Percentiles rank a stretch among this genome's conserved stretches.
These are phyloP conservation scores for Pygoscelis adeliae DNA, from an alignment of 2,113 vertebrate species.

Conservation along the genomic window DNA sequence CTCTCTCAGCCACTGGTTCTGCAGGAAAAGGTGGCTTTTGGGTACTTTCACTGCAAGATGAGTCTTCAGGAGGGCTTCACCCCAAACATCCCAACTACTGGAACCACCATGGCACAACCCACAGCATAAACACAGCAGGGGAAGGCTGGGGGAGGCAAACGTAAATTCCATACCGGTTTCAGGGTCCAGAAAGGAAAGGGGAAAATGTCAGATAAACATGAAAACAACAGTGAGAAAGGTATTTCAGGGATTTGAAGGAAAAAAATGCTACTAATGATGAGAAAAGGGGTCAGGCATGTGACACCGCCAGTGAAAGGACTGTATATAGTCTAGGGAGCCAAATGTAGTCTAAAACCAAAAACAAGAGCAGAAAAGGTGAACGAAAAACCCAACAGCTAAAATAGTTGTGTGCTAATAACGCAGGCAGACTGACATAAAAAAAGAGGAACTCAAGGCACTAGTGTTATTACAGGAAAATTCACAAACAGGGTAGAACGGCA, in stretches of 20 bases:
- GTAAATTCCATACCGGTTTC: not conserved
- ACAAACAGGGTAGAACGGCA: not conserved
- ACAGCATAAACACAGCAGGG: not conserved
- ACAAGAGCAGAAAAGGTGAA: not conserved
- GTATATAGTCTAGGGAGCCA: not conserved
- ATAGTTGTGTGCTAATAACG: not conserved
- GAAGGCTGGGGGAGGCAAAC: not conserved
- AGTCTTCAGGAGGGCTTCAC: not conserved
- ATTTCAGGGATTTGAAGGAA: not conserved
- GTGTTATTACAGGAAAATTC: constrained; percentile 1
- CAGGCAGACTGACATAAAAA: not conserved
- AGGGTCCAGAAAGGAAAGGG: not conserved
- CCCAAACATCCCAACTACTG: not conserved
- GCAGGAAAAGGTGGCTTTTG: not conserved
- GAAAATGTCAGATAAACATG: not conserved
- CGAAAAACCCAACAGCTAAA: not conserved
- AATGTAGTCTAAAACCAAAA: not conserved
- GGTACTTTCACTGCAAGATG: not conserved
- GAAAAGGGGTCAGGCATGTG: not conserved
- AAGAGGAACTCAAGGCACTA: not conserved
- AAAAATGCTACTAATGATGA: not conserved
- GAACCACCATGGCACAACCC: not conserved
- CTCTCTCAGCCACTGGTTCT: not conserved
- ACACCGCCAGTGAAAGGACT: not conserved
- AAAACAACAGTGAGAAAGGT: not conserved